Base-by-base conservation (phyloP, 2,888 invertebrate genomes). In the Diarsia mendica region DNA sequence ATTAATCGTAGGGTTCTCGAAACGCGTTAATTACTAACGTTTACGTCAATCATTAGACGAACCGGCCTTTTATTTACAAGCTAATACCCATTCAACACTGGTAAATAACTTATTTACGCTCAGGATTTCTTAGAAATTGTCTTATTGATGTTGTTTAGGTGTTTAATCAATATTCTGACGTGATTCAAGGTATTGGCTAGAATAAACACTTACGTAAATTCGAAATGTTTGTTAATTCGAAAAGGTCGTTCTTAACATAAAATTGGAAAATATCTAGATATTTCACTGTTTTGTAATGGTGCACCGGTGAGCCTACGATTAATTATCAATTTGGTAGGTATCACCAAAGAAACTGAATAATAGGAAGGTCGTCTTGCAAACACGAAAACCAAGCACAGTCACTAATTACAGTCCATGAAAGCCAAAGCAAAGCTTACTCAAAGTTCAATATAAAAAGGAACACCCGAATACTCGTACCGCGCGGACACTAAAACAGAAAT, bases 1-100 rank as follows among this genome's bases (percentile, higher is more conserved):
- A 91, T 92, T 92, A 92, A 74, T 79, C 76, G 80, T 80, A 79
- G 87, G 89, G 89, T 87, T 86, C 87, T 92, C 85, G 78, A 86
- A 88, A 88, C 90, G 89, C 89, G 91, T 91, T 93, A 93, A 93
- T 92, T 93, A 93, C 90, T 91, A 89, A 75, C 88, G 85, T 87
- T 88, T 83, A 86, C 89, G 88, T 89, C 90, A 88, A 89, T 91
- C 89, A 90, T 90, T 91, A 90, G 89, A 88, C 80, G 84, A 75
- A 79, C 85, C 83, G 81, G 73, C 89, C 90, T 89, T 90, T 91
- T 91, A 90, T 89, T 91, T 90, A 91, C 89, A 85, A 88, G 79
- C 71, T 85, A 87, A 88, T 85, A 73, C 88, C 89, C 89, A 86
- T 90, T 88, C 85, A 87, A 79, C 81, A 83, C 69, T 69, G 79